Evolutionary conservation across 1,140 invertebrate genomes (phyloP), one percentile per base, ranked within the genome.

Genomic region (Orchestia grillus): DNA sequence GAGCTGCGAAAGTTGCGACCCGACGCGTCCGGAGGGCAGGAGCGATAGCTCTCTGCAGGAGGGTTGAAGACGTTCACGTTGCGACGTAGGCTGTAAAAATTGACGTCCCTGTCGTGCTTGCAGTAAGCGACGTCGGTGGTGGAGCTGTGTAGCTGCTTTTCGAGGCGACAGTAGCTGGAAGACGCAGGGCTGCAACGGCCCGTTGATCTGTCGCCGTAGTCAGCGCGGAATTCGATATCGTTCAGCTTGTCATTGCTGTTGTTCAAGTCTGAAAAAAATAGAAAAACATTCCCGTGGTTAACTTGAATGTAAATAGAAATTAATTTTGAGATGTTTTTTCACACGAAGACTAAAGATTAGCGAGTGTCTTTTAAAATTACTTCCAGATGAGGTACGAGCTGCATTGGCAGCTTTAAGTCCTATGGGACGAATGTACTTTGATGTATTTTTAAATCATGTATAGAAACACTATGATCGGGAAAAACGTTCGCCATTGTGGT

Each of bases 91-190:
- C 43, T 94, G 92, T 94, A 94, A 94, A 94, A 94, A n/a, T 94
- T 94, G 43, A 45, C 92, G 44, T 94, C 44, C 40, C 92, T 94
- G 43, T 94, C 92, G 44, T 44, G 92, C 40, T 94, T 94, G 44
- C 92, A 94, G 40, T 41, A 94, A 94, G 92, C 44, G 36, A 94
- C 92, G 92, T 94, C 92, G 43, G 92, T 94, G 4, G 92, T 44
- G 15, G 92, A 94, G 36, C 92, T 47, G 44, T 94, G 92, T 44
- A 94, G 47, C 44, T 44, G 92, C 44, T 94, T 94, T 44, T 94
- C 92, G 6, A 94, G 92, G 6, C 92, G 43, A 44, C 92, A 94
- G 44, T 94, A 94, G 40, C 92, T 94, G 43, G 43, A 28, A 47
- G 92, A 94, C 3, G 92, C 44, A 11, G 92, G 36, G 40, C 92